Evolutionary conservation across 1,140 invertebrate species (phyloP).

Genomic region (Dendroctonus ponderosae): DNA sequence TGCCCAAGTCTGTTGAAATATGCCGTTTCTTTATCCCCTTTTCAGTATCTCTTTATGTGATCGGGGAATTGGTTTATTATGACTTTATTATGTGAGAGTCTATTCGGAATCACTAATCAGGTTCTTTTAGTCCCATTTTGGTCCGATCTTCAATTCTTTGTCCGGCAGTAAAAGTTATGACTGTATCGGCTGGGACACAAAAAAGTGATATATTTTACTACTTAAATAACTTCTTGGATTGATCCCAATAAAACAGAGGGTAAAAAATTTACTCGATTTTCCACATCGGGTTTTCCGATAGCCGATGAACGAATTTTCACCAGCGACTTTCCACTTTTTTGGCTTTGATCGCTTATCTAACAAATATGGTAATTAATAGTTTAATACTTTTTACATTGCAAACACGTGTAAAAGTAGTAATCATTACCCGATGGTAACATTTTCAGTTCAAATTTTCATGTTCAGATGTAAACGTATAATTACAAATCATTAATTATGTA

Average conservation of each 20-base stretch:
- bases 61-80: slow-evolving; percentile 16
- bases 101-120: slow-evolving; percentile 20
- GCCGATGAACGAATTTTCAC: too few relatives aligned
- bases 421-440: too few relatives aligned
- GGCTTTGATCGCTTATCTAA: too few relatives aligned
- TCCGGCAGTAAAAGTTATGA: slow-evolving; percentile 5
- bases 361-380: too few relatives aligned
- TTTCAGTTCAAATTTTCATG: too few relatives aligned
- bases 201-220: slow-evolving; percentile 10
- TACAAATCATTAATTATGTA: too few relatives aligned
- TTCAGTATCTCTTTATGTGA: slow-evolving; percentile 19
- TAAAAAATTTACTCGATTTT: neutral
- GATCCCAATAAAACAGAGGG: slow-evolving; percentile 4
- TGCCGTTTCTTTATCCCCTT: slow-evolving; percentile 19
- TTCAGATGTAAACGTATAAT: too few relatives aligned
- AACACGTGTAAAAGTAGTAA: neutral
- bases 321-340: too few relatives aligned
- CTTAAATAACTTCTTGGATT: slow-evolving; percentile 10
- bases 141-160: slow-evolving; percentile 13
- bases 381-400: neutral
- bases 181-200: neutral
- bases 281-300: too few relatives aligned
- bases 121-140: slow-evolving; percentile 10
- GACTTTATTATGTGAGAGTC: slow-evolving; percentile 18
- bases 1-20: slow-evolving; percentile 7